phyloP scores from a whole-genome alignment of 2,888 invertebrate genomes.

The Hypselothyrea guttata region DNA sequence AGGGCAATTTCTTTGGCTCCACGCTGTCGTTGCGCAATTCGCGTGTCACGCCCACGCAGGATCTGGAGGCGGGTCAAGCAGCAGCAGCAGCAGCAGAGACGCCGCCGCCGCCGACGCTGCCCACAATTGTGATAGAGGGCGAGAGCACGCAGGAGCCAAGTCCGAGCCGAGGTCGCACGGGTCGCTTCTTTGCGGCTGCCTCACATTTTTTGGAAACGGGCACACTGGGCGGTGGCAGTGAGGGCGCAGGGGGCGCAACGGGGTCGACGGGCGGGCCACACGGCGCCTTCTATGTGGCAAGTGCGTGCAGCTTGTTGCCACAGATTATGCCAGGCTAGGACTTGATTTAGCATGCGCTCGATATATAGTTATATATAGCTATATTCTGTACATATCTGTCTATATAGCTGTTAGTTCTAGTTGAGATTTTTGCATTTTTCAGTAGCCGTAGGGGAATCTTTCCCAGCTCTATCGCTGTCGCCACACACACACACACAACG shows the following conservation, averaged over 20 bases:
- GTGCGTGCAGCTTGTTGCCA: slow-evolving; percentile 53
- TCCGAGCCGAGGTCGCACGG: slow-evolving; percentile 51
- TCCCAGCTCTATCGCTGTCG: neutral
- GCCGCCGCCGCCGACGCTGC: too few species aligned
- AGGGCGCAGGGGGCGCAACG: slow-evolving; percentile 16
- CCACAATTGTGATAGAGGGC: neutral
- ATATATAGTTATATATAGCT: slow-evolving; percentile 6
- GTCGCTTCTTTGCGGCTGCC: slow-evolving; percentile 71
- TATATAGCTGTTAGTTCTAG: slow-evolving; percentile 10
- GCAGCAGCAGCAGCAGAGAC: too few species aligned
- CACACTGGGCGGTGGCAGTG: slow-evolving; percentile 36
- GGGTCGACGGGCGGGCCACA: slow-evolving; percentile 10
- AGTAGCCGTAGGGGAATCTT: slow-evolving; percentile 2
- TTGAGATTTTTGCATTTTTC: slow-evolving; percentile 12
- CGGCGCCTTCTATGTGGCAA: slow-evolving; percentile 53
- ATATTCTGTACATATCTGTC: too few species aligned
- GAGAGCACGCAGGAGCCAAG: neutral
- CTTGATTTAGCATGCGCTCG: slow-evolving; percentile 48
- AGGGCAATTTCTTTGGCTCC: slow-evolving; percentile 78
- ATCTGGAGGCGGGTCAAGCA: slow-evolving; percentile 57
- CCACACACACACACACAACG: slow-evolving; percentile 12
- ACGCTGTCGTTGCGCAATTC: slow-evolving; percentile 61
- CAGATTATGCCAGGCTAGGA: slow-evolving; percentile 18
- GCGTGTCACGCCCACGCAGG: slow-evolving; percentile 50
- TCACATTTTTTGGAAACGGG: slow-evolving; percentile 65